phyloP scores from a whole-genome alignment of 2,113 vertebrate genomes.

The Protomyctophum bolini region DNA sequence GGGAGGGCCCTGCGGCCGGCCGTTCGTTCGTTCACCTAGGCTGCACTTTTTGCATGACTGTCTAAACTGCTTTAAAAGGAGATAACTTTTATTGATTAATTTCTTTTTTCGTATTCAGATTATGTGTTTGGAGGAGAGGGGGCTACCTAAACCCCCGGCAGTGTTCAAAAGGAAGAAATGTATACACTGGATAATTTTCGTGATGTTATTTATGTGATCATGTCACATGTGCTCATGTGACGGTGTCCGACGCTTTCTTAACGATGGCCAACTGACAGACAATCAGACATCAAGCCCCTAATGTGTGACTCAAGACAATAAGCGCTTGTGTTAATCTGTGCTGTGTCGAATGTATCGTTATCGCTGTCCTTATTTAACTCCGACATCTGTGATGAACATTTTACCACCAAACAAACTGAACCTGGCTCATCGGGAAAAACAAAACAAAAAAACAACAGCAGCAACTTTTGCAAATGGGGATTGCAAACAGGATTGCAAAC shows the following conservation, averaged over 20 bases:
- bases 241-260: slow-evolving; percentile 63
- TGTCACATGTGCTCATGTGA: slow-evolving; percentile 47
- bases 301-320: slow-evolving; percentile 50
- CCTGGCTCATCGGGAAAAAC: background rate
- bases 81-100: slow-evolving; percentile 38
- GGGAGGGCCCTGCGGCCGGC: slow-evolving; percentile 38
- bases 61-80: slow-evolving; percentile 72
- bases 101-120: slow-evolving; percentile 62
- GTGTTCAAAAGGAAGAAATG: slow-evolving; percentile 59
- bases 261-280: slow-evolving; percentile 62
- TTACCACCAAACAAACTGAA: slow-evolving; percentile 22
- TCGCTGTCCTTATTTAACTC: slow-evolving; percentile 39
- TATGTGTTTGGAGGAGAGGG: slow-evolving; percentile 1
- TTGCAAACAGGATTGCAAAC: slow-evolving; percentile 55
- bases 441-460: no score
- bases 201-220: slow-evolving; percentile 75
- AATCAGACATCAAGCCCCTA: slow-evolving; percentile 68
- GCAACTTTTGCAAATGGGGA: no score
- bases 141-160: slow-evolving; percentile 45
- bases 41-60: slow-evolving; percentile 69
- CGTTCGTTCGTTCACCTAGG: slow-evolving; percentile 38
- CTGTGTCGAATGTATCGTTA: slow-evolving; percentile 63
- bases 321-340: slow-evolving; percentile 49
- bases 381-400: slow-evolving; percentile 30
- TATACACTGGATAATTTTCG: slow-evolving; percentile 71